A percentile compares a stretch with the other conserved stretches of the same genome.
Evolutionary conservation across 1,140 invertebrate species (phyloP).

Genomic region (Drosophila miranda): DNA sequence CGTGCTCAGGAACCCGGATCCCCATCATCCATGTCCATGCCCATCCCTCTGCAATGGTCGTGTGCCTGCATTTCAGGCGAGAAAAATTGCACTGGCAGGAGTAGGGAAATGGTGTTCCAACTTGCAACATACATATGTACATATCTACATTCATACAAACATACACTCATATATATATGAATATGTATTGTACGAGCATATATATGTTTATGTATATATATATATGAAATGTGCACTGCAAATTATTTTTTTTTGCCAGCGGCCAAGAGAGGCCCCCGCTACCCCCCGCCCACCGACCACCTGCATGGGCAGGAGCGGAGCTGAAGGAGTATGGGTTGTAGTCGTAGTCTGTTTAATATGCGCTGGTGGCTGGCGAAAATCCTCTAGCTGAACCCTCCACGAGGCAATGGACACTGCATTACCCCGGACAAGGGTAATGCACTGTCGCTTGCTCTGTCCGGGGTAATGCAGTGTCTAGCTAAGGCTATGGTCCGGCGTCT

Average conservation of each 20-base stretch:
- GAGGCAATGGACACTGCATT: too few relatives aligned
- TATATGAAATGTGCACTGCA: conserved; percentile 59
- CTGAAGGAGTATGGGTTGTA: conserved; percentile 16
- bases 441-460: too few relatives aligned
- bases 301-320: conserved; percentile 3
- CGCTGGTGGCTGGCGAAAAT: too few relatives aligned
- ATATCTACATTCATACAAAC: conserved; percentile 54
- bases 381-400: too few relatives aligned
- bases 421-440: too few relatives aligned
- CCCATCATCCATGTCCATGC: conserved; percentile 41
- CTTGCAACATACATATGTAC: conserved; percentile 60
- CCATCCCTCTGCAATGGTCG: conserved; percentile 26
- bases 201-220: too few relatives aligned
- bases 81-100: conserved; percentile 59
- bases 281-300: neutral
- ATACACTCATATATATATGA: conserved; percentile 10
- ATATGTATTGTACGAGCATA: too few relatives aligned
- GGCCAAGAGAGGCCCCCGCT: conserved; percentile 8
- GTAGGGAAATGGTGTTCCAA: conserved; percentile 58
- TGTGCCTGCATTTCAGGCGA: conserved; percentile 53
- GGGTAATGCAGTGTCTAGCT: too few relatives aligned
- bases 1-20: conserved; percentile 9
- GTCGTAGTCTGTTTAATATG: conserved; percentile 45
- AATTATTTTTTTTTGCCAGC: conserved; percentile 76
- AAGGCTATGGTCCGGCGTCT: too few relatives aligned